These are phyloP conservation scores for Cryptus armator DNA, from an alignment of 2,888 invertebrate species.

Conservation along the genomic window DNA sequence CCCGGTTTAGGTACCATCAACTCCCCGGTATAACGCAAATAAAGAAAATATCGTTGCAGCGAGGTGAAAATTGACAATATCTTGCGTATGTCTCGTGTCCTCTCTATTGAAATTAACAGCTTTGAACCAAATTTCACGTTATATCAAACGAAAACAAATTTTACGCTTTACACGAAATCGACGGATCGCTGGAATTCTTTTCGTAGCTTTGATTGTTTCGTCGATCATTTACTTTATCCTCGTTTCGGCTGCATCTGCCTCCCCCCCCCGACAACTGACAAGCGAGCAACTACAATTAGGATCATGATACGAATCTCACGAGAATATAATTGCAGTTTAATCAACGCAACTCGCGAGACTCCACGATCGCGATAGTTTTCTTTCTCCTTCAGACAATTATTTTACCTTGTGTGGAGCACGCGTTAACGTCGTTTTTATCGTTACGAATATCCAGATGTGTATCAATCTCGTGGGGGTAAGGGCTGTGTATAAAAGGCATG, in stretches of 20 bases:
- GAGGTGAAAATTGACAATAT: slow-evolving; percentile 11
- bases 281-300: slow-evolving; percentile 40
- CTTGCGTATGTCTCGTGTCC: not conserved
- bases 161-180: not conserved
- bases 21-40: not conserved
- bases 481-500: slow-evolving; percentile 43
- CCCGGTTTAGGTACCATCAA: not conserved
- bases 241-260: not conserved
- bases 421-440: slow-evolving; percentile 33
- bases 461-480: slow-evolving; percentile 32
- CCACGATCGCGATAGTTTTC: slow-evolving; percentile 43
- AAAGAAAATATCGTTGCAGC: slow-evolving; percentile 7
- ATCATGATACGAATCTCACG: slow-evolving; percentile 46
- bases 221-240: not conserved
- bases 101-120: slow-evolving; percentile 4
- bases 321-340: slow-evolving; percentile 60
- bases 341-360: slow-evolving; percentile 48
- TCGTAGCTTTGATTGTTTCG: slow-evolving; percentile 12
- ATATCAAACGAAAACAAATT: not conserved
- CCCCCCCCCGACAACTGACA: slow-evolving; percentile 30
- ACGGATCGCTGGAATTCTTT: not conserved
- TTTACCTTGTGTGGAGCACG: slow-evolving; percentile 11
- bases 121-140: not conserved
- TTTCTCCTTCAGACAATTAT: slow-evolving; percentile 47
- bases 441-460: slow-evolving; percentile 55